Evolutionary conservation across 2,888 invertebrate genomes (phyloP), one percentile per base, ranked within the genome.

Genomic region (Nipponacmea schrenckii): DNA sequence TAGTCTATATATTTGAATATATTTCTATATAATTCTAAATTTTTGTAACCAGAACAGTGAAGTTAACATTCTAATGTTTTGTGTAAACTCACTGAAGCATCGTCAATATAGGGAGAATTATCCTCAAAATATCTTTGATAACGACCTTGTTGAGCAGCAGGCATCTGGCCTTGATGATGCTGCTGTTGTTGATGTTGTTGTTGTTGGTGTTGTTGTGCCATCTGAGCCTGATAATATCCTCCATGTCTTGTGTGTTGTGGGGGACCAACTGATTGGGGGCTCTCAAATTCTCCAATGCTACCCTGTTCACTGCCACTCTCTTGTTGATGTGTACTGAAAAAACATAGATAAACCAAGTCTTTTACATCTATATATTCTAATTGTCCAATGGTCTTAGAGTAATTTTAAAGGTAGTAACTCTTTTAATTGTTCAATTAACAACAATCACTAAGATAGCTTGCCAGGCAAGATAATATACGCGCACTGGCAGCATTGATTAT

Each of bases 271-370:
- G 78, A 74, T 39, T 79, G 77, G 3, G 83, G 83, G 68, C 83
- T 84, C 64, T 84, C 83, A 75, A 79, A 84, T 68, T 83, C 85
- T 24, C 81, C 75, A 64, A 84, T 83, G 74, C 78, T 83, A n/a
- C 75, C 76, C 44, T 67, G 68, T 73, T 78, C 79, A 74, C 77
- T 81, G 15, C 72, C 56, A 1, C 72, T 69, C 66, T 81, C 81
- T 1, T 56, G 56, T 20, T 12, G 56, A 56, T 20, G 56, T 39
- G 39, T 5, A 39, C 39, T 39, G 39, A 39, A 39, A n/a, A 39
- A 39, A 39, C 39, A 39, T 39, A 7, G 8, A 39, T 39, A 1
- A 5, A 39, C 1, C n/a, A n/a, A n/a, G n/a, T n/a, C n/a, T n/a
- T n/a, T n/a, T n/a, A n/a, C n/a, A n/a, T n/a, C n/a, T n/a, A n/a